A percentile compares a stretch with the other conserved stretches of the same genome.
phyloP scores from a whole-genome alignment of 1,140 invertebrate genomes.

The Heliconius eleuchia region DNA sequence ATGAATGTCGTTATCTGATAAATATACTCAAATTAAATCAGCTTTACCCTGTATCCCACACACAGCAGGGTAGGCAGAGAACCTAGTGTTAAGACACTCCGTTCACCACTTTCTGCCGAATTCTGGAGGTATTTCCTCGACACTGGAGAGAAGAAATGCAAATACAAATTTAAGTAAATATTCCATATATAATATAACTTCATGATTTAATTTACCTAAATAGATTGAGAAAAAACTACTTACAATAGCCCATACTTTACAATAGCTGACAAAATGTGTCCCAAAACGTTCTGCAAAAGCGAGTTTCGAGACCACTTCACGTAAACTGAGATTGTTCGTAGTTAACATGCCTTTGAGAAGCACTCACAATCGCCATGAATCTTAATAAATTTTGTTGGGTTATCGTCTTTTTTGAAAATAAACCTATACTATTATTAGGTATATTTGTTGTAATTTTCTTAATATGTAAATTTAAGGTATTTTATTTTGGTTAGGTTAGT shows the following conservation, averaged over 20 bases:
- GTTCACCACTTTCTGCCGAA: no score
- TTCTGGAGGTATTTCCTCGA: no score
- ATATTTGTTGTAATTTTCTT: no score
- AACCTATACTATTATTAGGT: background rate
- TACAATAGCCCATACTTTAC: background rate
- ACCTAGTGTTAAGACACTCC: no score
- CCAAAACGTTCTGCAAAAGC: conserved; percentile 21
- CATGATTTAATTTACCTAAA: background rate
- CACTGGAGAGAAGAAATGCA: no score
- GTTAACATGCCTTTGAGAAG: conserved; percentile 28
- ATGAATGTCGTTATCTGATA: no score
- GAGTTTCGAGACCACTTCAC: conserved; percentile 35
- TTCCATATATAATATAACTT: background rate
- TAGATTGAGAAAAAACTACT: background rate
- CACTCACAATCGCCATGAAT: conserved; percentile 34
- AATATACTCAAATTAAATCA: no score
- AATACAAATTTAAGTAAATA: no score
- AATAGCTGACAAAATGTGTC: conserved; percentile 22
- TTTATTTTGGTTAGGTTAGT: no score
- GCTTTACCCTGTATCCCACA: no score
- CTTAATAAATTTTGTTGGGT: conserved; percentile 15
- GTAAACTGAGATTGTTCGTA: conserved; percentile 33
- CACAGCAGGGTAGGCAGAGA: no score
- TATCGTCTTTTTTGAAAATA: background rate
- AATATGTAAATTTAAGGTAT: no score